Evolutionary conservation across 2,888 invertebrate genomes (phyloP).

Genomic region (Pristionchus exspectatus): DNA sequence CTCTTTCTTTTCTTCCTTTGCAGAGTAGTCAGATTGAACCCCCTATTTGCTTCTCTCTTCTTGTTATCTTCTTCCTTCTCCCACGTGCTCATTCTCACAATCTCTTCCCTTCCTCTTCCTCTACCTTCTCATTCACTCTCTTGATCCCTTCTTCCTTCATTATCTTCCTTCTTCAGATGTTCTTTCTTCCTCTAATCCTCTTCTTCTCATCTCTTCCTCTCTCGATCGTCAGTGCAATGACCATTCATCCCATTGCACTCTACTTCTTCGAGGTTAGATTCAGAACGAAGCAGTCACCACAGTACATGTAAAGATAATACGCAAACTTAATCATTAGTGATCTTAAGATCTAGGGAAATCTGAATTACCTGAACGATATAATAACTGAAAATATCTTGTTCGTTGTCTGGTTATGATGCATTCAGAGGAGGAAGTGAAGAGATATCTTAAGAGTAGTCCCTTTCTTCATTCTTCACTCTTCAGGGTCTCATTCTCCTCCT

Average conservation of each 20-base stretch:
- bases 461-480: neutral
- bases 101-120: neutral
- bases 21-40: constrained; percentile 2
- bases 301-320: no score
- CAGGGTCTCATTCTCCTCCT: constrained; percentile 19
- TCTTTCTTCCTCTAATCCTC: neutral
- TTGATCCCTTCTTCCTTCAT: neutral
- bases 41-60: constrained; percentile 20
- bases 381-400: neutral
- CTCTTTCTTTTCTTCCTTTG: neutral
- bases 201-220: constrained; percentile 38
- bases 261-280: constrained; percentile 31
- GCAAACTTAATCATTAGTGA: no score
- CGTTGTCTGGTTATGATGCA: neutral
- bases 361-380: neutral
- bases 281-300: neutral
- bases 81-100: constrained; percentile 23
- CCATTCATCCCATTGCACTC: neutral
- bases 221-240: neutral
- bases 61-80: neutral
- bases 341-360: no score
- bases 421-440: neutral
- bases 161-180: constrained; percentile 15
- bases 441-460: neutral
- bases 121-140: neutral